Evolutionary conservation across 37 sponge, comb jelly and placozoan genomes (phyloP), one percentile per base, ranked within the genome.

Genomic region (Theonella swinhoei): DNA sequence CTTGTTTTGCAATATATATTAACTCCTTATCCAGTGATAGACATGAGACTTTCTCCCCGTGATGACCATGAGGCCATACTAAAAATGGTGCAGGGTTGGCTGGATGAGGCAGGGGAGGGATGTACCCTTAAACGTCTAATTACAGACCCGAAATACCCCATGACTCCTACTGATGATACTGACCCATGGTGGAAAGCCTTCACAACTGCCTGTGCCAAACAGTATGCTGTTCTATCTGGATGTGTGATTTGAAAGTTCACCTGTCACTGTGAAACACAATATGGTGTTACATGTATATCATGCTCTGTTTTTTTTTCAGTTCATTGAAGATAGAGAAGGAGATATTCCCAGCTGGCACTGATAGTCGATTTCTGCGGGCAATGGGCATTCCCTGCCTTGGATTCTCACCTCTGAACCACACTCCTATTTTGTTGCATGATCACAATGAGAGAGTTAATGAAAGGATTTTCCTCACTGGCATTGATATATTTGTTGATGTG

Each of bases 351-450:
- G 91, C 94, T 33, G 93, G 76, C 30, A 96, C 96, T 4, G 96
- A 96, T 35, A 75, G 82, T 64, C 72, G 83, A 3, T 80, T 68
- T 66, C 40, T 95, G n/a, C 40, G 96, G 31, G 22, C 24, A 23
- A 83, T 88, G 24, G 93, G 93, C 2, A 81, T 90, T 31, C 91
- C 91, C 42, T 82, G 85, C 8, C 74, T 90, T 38, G 94, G 94
- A 22, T 96, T 93, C 64, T 93, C 96, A 8, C 88, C 96, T 0
- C 90, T 93, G 29, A 93, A 90, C 78, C 69, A 93, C 88, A 96
- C 96, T 17, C 96, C 96, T 35, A 88, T 96, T 63, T 73, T 96
- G 26, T 91, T 95, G 14, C 96, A 95, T 66, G 96, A 96, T 72
- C 88, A 93, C 67, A 76, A 96, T 61, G 94, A 96, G 77, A 92